These are phyloP conservation scores for Porites lutea DNA, from an alignment of 64 coral and sea anemone genomes.

Conservation along the genomic window DNA sequence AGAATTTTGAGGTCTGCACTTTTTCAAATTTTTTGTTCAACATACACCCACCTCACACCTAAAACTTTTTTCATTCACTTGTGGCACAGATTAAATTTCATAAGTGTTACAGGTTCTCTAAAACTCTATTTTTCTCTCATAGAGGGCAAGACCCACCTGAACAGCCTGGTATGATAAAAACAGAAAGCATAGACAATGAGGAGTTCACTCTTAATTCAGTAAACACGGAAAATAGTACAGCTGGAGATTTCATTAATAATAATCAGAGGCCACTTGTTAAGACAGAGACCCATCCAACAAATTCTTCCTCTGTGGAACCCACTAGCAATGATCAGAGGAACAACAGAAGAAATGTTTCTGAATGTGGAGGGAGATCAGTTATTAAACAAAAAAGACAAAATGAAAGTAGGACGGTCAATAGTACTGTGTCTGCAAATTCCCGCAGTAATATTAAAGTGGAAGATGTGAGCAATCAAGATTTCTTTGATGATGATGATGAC, in stretches of 20 bases:
- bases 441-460: neutral
- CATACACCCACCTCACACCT: no score
- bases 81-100: no score
- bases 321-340: neutral
- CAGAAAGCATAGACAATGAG: neutral
- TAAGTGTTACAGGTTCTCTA: neutral
- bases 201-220: neutral
- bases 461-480: neutral
- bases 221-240: neutral
- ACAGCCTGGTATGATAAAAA: neutral
- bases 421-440: neutral
- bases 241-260: neutral
- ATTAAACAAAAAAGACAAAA: neutral
- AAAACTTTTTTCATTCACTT: no score
- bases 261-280: neutral
- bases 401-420: neutral
- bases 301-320: neutral
- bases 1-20: neutral
- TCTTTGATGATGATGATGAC: slow-evolving; percentile 53
- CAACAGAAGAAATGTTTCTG: neutral
- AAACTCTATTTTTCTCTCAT: neutral
- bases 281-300: neutral
- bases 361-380: neutral
- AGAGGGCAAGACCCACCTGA: slow-evolving; percentile 31
- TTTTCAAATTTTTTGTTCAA: neutral